Conservation (phyloP, 2,888 invertebrate species). For the Amphipyra tragopoginis region DNA sequence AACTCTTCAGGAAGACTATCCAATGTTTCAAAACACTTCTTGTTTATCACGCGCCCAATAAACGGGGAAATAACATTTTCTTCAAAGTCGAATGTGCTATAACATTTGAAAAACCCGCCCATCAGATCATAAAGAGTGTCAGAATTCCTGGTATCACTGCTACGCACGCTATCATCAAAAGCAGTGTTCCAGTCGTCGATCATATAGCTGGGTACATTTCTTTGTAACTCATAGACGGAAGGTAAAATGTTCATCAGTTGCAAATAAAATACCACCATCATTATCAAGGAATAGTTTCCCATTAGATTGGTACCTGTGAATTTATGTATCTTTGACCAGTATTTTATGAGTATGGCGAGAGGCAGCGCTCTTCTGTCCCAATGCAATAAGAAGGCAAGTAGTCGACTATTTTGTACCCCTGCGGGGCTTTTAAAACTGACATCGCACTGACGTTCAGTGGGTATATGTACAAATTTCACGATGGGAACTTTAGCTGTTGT, state of each 20-base stretch:
- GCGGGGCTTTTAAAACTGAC: conserved; percentile 92
- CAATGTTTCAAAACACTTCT: conserved; percentile 71
- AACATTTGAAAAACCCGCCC: conserved; percentile 91
- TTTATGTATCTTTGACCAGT: conserved; percentile 92
- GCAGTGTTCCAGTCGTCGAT: conserved; percentile 91
- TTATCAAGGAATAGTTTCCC: conserved; percentile 92
- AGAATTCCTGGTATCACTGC: conserved; percentile 62
- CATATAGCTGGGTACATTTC: conserved; percentile 57
- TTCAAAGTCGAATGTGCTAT: conserved; percentile 88
- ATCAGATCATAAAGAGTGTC: conserved; percentile 86
- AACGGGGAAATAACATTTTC: conserved; percentile 90
- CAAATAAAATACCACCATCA: conserved; percentile 92
- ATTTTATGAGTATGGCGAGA: conserved; percentile 92
- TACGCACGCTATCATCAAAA: conserved; percentile 74
- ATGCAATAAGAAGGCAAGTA: conserved; percentile 90
- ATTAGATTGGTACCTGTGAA: conserved; percentile 90
- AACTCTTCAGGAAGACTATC: conserved; percentile 68
- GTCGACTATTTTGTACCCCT: conserved; percentile 92
- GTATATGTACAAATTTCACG: conserved; percentile 92
- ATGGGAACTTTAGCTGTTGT: conserved; percentile 93
- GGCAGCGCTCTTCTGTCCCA: conserved; percentile 89
- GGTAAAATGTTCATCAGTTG: conserved; percentile 91
- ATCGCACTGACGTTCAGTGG: conserved; percentile 91
- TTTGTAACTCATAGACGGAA: conserved; percentile 85
- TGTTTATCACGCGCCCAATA: conserved; percentile 84